These are phyloP conservation scores for Athalia rosae DNA, from an alignment of 2,888 invertebrate species.

Conservation along the genomic window DNA sequence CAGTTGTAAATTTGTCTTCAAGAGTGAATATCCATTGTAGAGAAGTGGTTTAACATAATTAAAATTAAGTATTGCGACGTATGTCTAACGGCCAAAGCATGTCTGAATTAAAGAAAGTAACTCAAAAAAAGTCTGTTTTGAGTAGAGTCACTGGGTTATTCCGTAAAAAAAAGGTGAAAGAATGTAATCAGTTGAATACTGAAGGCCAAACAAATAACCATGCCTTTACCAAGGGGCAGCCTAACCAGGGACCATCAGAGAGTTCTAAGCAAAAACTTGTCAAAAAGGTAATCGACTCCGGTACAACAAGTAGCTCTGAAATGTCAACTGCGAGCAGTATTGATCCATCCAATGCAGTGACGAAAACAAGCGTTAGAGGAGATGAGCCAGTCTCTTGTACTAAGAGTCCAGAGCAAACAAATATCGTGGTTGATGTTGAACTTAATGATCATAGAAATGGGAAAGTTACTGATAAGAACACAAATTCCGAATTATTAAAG, in stretches of 20 bases:
- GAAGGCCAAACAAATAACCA: slow-evolving; percentile 30
- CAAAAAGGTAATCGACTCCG: slow-evolving; percentile 16
- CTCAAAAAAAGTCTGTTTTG: slow-evolving; percentile 22
- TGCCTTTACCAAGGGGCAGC: neutral
- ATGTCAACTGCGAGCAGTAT: slow-evolving; percentile 14
- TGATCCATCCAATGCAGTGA: slow-evolving; percentile 18
- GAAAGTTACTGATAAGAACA: neutral
- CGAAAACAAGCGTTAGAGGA: neutral
- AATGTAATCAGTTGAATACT: neutral
- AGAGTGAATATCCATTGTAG: slow-evolving; percentile 10
- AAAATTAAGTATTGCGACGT: neutral
- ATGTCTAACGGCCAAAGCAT: neutral
- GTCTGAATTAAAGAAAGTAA: slow-evolving; percentile 23
- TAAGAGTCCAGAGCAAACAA: neutral
- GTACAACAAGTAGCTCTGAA: slow-evolving; percentile 25
- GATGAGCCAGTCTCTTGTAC: neutral
- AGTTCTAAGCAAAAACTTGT: slow-evolving; percentile 1
- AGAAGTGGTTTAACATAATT: neutral
- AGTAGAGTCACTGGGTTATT: slow-evolving; percentile 25
- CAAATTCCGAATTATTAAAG: neutral
- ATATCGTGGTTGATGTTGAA: neutral
- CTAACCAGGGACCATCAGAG: slow-evolving; percentile 8
- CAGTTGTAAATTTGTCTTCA: slow-evolving; percentile 22
- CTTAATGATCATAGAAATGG: neutral
- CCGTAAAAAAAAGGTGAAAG: slow-evolving; percentile 25